phyloP scores from a whole-genome alignment of 2,113 vertebrate species.

The Lepus americanus region DNA sequence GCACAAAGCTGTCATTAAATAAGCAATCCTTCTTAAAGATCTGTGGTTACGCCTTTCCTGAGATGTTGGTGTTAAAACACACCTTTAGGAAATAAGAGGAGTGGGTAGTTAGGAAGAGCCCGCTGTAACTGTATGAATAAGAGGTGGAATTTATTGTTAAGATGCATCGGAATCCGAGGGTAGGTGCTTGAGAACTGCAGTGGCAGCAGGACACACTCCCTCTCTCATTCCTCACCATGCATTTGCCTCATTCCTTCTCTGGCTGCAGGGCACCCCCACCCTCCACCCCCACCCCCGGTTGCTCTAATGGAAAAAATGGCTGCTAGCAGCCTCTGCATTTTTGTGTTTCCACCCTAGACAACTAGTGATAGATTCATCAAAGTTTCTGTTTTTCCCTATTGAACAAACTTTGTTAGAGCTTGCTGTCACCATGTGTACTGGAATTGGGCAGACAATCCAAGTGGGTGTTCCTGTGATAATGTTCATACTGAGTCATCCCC shows the following conservation, averaged over 20 bases:
- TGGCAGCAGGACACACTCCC: not conserved
- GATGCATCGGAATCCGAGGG: not conserved
- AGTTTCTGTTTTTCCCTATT: not conserved
- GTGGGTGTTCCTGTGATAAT: not conserved
- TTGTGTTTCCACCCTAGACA: not conserved
- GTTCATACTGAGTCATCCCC: not conserved
- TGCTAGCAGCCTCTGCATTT: not conserved
- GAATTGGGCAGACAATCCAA: not conserved
- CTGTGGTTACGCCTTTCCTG: not conserved
- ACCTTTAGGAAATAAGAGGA: not conserved
- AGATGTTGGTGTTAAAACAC: conserved; percentile 52
- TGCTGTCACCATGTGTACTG: not conserved
- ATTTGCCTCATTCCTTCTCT: not conserved
- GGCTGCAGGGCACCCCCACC: not conserved
- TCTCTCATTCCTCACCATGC: not conserved
- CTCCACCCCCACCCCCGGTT: conserved; percentile 17
- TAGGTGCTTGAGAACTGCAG: not conserved
- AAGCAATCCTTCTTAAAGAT: not conserved
- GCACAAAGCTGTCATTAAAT: conserved; percentile 24
- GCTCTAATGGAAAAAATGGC: not conserved
- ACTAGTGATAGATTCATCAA: not conserved
- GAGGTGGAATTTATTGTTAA: not conserved
- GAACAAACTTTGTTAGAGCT: not conserved
- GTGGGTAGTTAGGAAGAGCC: not conserved
- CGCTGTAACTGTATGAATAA: not conserved